Conservation (phyloP, 2,113 vertebrate species). For the Brachyhypopomus gauderio region DNA sequence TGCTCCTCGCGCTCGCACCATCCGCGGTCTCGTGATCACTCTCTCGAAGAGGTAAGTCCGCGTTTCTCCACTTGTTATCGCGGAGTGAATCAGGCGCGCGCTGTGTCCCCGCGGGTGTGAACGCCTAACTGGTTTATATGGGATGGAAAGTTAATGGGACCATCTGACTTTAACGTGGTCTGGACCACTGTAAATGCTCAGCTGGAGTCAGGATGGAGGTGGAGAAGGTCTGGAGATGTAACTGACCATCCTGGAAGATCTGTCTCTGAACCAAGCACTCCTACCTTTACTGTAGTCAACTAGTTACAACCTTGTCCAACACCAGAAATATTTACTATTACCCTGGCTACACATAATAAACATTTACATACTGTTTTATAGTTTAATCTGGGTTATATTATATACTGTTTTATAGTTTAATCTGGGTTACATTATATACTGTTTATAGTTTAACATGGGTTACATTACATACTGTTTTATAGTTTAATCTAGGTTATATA, state of each 20-base stretch:
- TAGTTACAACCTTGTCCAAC: too few species aligned
- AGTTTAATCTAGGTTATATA: too few species aligned
- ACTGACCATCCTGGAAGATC: not conserved
- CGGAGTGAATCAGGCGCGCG: slow-evolving; percentile 1
- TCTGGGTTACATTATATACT: too few species aligned
- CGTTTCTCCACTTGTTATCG: not conserved
- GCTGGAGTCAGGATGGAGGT: not conserved
- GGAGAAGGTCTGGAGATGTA: too few species aligned
- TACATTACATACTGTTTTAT: too few species aligned
- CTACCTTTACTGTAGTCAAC: too few species aligned
- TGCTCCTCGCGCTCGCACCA: not conserved
- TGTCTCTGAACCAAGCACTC: not conserved
- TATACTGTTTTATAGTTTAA: too few species aligned
- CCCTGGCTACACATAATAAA: too few species aligned
- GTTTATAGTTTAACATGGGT: too few species aligned
- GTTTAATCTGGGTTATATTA: too few species aligned
- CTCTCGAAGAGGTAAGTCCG: slow-evolving; percentile 40
- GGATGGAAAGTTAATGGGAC: slow-evolving; percentile 45
- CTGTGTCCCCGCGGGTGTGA: slow-evolving; percentile 1
- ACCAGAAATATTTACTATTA: too few species aligned
- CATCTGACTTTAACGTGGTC: slow-evolving; percentile 19
- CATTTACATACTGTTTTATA: too few species aligned
- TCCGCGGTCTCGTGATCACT: slow-evolving; percentile 12
- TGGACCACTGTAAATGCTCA: not conserved
- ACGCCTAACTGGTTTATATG: slow-evolving; percentile 9